Evolutionary conservation across 1,140 invertebrate genomes (phyloP), one percentile per base, ranked within the genome.

Genomic region (Propsilocerus akamusi): DNA sequence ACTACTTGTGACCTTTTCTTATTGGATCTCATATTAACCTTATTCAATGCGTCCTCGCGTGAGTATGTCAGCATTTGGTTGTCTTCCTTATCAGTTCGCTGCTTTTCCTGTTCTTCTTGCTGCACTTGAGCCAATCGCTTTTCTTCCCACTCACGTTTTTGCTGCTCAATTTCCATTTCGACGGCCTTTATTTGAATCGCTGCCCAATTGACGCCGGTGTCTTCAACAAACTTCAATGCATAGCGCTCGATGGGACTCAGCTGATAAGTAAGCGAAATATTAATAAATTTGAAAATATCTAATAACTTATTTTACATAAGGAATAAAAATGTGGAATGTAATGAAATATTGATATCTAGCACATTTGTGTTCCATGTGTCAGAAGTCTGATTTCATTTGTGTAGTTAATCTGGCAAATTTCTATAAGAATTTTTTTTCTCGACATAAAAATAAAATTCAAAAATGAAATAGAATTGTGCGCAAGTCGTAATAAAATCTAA

Each of bases 91-190:
- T 80, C 76, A 54, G 75, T 71, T 30, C 70, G 68, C 30, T 78
- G 71, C 46, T 83, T 79, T 57, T 87, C 78, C 61, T 89, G 82
- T 50, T 64, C 63, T 52, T 65, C 63, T 59, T 83, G 80, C 48
- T 78, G 69, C 58, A 79, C 59, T 0, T 77, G 76, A 48, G 84
- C 78, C 52, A 89, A 68, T 2, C 90, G 77, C 59, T 86, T 83
- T 49, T 85, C 66, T 64, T 97, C 92, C 93, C 94, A 97, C 60
- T 96, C 90, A 55, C 83, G 81, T 67, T 95, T 94, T 65, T 89
- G 80, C 53, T 85, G 77, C 59, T 92, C 88, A 52, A 94, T 81
- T 66, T 96, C 86, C 14, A 86, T 84, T 63, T 92, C 87, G 8
- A 90, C 91, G 10, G 83, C 81, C 22, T 86, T 81, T 11, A 91